phyloP scores from a whole-genome alignment of 2,113 vertebrate genomes.

The Hydrochoerus hydrochaeris region DNA sequence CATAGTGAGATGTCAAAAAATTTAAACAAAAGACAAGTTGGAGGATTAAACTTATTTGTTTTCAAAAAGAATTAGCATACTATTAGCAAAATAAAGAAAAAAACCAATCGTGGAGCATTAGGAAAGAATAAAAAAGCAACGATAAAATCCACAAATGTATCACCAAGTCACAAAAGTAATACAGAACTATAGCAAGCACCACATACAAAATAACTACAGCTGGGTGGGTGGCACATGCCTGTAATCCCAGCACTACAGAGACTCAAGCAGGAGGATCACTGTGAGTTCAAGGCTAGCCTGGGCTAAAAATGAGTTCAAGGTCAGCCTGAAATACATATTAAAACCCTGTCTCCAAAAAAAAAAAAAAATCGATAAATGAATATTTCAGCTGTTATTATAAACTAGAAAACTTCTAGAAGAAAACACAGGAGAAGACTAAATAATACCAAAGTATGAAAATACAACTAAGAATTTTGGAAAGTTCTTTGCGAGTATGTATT shows the following conservation, averaged over 20 bases:
- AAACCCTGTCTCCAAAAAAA: too few species aligned
- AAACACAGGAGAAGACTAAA: background rate
- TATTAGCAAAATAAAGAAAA: background rate
- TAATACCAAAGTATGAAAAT: background rate
- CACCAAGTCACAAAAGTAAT: background rate
- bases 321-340: too few species aligned
- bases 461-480: background rate
- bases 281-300: too few species aligned
- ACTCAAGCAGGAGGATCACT: too few species aligned
- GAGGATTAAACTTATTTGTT: background rate
- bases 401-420: background rate
- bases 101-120: background rate
- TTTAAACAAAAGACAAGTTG: background rate
- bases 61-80: background rate
- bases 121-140: background rate
- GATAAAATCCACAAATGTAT: background rate
- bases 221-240: too few species aligned
- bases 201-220: background rate
- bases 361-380: background rate
- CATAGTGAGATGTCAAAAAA: background rate
- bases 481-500: background rate
- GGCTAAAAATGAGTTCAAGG: too few species aligned
- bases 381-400: background rate
- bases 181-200: background rate
- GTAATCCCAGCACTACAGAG: too few species aligned